phyloP scores from a whole-genome alignment of 2,888 invertebrate species.

The Trichogramma evanescens region DNA sequence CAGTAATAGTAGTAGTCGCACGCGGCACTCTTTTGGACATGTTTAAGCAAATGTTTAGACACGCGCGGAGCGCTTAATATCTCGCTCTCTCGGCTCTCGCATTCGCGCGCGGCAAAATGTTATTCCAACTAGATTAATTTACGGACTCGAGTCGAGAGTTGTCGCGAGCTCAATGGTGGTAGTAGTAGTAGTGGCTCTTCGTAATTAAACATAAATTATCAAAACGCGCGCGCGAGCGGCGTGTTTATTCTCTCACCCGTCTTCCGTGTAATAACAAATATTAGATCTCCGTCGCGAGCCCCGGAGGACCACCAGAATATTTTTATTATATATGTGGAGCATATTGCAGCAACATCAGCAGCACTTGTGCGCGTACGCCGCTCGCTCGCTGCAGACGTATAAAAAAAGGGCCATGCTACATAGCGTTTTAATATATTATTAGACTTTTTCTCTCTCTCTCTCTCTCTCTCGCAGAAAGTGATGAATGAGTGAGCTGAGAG shows the following conservation, averaged over 20 bases:
- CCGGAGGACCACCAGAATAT: too few species aligned
- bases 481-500: constrained; percentile 35
- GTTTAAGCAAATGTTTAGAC: too few species aligned
- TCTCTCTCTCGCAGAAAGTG: constrained; percentile 34
- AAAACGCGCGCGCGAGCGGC: too few species aligned
- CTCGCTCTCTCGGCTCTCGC: constrained; percentile 1
- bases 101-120: constrained; percentile 4
- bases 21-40: too few species aligned
- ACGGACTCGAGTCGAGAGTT: neutral
- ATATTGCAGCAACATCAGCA: neutral
- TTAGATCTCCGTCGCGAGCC: too few species aligned
- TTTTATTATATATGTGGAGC: too few species aligned
- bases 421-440: constrained; percentile 35
- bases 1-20: too few species aligned
- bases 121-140: constrained; percentile 20
- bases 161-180: too few species aligned
- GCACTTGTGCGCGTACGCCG: constrained; percentile 1
- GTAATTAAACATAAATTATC: too few species aligned
- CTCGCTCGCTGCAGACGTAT: neutral
- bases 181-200: too few species aligned
- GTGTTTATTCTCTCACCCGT: too few species aligned
- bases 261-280: too few species aligned
- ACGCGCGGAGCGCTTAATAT: neutral
- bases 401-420: constrained; percentile 3
- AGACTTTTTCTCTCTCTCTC: constrained; percentile 35